Conservation (phyloP, 2,113 vertebrate genomes). For the Perca flavescens region DNA sequence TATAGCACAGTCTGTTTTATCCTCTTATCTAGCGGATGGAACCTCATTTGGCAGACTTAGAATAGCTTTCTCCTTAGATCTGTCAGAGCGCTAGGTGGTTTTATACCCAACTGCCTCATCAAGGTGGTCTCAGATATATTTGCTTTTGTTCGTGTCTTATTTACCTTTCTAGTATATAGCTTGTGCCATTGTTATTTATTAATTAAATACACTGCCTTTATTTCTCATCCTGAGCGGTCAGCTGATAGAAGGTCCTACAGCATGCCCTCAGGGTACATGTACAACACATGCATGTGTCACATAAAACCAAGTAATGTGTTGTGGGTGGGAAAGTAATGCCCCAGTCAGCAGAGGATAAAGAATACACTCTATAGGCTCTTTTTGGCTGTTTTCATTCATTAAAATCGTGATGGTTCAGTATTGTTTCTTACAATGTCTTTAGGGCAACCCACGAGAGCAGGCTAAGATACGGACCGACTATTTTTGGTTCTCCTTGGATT, state of each 20-base stretch:
- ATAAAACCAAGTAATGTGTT: slow-evolving; percentile 18
- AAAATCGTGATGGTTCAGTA: slow-evolving; percentile 29
- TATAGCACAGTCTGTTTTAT: slow-evolving; percentile 44
- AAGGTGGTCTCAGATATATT: slow-evolving; percentile 56
- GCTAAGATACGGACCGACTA: slow-evolving; percentile 30
- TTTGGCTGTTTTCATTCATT: slow-evolving; percentile 46
- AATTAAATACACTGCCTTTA: slow-evolving; percentile 40
- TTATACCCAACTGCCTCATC: slow-evolving; percentile 50
- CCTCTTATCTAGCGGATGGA: slow-evolving; percentile 35
- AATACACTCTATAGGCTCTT: slow-evolving; percentile 19
- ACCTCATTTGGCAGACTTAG: slow-evolving; percentile 53
- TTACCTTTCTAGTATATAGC: slow-evolving; percentile 37
- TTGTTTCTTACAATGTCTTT: slow-evolving; percentile 32
- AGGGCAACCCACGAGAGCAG: slow-evolving; percentile 15
- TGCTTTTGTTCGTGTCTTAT: slow-evolving; percentile 47
- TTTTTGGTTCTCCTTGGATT: slow-evolving; percentile 47
- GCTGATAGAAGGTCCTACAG: slow-evolving; percentile 19
- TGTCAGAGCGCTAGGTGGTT: slow-evolving; percentile 33
- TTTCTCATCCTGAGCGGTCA: slow-evolving; percentile 17
- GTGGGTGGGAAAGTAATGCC: slow-evolving; percentile 28
- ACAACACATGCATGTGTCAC: slow-evolving; percentile 23
- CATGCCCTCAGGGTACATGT: slow-evolving; percentile 48
- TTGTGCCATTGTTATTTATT: slow-evolving; percentile 45
- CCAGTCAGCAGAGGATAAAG: slow-evolving; percentile 31
- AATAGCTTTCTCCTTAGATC: slow-evolving; percentile 22